Evolutionary conservation across 2,113 vertebrate genomes (phyloP), one percentile per base, ranked within the genome.

Genomic region (Boleophthalmus pectinirostris): DNA sequence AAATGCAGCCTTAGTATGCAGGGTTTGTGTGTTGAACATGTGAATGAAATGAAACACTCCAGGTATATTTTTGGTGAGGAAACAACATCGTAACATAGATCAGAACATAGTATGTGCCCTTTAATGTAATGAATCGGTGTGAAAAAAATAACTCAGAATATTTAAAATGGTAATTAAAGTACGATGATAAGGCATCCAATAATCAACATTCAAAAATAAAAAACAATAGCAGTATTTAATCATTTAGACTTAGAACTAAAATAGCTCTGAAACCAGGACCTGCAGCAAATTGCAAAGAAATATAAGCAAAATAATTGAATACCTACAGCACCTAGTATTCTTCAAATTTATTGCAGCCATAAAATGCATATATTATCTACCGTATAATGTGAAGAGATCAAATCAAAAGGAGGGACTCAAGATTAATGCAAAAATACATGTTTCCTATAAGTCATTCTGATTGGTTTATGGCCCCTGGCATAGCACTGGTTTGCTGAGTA

Each of bases 121-220:
- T 29, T 29, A 69, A 56, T 79, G 70, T 18, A 73, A 75, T 70
- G 0, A 65, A 45, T 43, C 63, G 12, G 61, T 46, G 78, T 66
- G 24, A 78, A n/a, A 61, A 70, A 11, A 74, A 74, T 65, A 68
- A 53, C 53, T 58, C 51, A 24, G 43, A 16, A 15, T 23, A 11
- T 69, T 3, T 3, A 61, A 2, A 69, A 29, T 8, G 10, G 3
- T 54, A 47, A 65, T 56, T 54, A 58, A 11, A 21, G 64, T 43
- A 38, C 54, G 66, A 80, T 60, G 12, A 75, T 57, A 70, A 25
- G 16, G 47, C 16, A 49, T 71, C 29, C 58, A 33, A 46, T 49
- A 23, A 33, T 51, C 4, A 2, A 69, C 21, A 23, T 29, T 45
- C 20, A 9, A 23, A 33, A 29, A 38, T 9, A 23, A 16, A 54